Percentiles rank a stretch among this genome's conserved stretches.
phyloP scores from a whole-genome alignment of 2,888 invertebrate species.

The Unio pictorum region DNA sequence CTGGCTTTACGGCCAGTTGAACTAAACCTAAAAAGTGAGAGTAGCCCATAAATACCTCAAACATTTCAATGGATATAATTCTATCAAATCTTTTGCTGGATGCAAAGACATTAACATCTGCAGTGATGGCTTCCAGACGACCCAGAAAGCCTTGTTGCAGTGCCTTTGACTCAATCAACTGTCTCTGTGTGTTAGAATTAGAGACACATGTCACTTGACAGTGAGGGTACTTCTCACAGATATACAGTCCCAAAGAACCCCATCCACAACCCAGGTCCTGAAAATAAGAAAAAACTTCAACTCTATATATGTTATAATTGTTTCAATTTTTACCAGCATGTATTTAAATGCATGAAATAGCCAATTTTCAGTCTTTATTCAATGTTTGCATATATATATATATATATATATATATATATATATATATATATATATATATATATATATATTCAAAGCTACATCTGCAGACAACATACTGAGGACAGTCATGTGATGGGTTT shows the following conservation, averaged over 20 bases:
- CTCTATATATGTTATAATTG: too few relatives aligned
- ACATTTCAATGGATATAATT: slow-evolving; percentile 65
- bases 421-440: too few relatives aligned
- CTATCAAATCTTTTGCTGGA: slow-evolving; percentile 58
- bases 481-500: too few relatives aligned
- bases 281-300: slow-evolving; percentile 1
- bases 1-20: too few relatives aligned
- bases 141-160: slow-evolving; percentile 36
- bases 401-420: too few relatives aligned
- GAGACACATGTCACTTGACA: slow-evolving; percentile 64
- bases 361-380: too few relatives aligned
- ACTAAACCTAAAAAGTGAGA: neutral
- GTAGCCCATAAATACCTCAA: slow-evolving; percentile 48
- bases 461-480: too few relatives aligned
- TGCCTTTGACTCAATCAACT: slow-evolving; percentile 49
- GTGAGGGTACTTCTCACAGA: slow-evolving; percentile 57
- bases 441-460: too few relatives aligned
- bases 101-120: slow-evolving; percentile 55
- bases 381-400: too few relatives aligned
- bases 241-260: slow-evolving; percentile 60
- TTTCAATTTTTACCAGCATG: too few relatives aligned
- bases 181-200: slow-evolving; percentile 61
- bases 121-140: slow-evolving; percentile 55
- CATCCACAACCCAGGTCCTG: slow-evolving; percentile 66
- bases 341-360: too few relatives aligned